These are phyloP conservation scores for Alviniconcha strummeri DNA, from an alignment of 2,888 invertebrate genomes.

Conservation along the genomic window DNA sequence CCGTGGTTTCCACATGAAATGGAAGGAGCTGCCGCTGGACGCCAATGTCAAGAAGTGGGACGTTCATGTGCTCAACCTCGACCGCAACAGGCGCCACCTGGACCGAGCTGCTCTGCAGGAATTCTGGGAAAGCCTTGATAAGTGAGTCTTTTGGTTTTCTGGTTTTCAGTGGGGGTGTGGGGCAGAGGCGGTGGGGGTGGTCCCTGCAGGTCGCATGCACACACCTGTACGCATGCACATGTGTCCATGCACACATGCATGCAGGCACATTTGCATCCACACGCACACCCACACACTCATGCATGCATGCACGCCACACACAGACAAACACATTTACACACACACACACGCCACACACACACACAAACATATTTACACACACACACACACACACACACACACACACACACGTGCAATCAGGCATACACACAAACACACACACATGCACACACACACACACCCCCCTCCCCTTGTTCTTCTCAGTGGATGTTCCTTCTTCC, in stretches of 20 bases:
- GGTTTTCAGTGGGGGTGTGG: constrained; percentile 74
- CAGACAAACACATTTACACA: no score
- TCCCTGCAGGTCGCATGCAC: background rate
- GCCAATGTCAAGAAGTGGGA: constrained; percentile 97
- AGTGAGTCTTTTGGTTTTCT: constrained; percentile 76
- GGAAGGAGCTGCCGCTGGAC: constrained; percentile 95
- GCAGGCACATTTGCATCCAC: background rate
- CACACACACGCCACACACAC: no score
- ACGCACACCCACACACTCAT: background rate
- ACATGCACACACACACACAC: no score
- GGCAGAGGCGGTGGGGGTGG: background rate
- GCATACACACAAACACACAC: no score
- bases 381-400: no score
- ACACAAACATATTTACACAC: no score
- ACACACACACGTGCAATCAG: no score
- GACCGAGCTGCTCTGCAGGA: constrained; percentile 95
- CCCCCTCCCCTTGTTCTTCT: no score
- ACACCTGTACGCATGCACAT: background rate
- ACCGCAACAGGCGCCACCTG: constrained; percentile 94
- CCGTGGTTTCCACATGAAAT: constrained; percentile 97
- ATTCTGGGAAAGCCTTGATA: constrained; percentile 98
- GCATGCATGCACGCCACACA: no score
- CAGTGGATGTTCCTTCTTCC: no score
- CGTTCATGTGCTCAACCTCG: constrained; percentile 93
- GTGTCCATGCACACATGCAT: no score